Conservation (phyloP, 2,113 vertebrate species). For the Artemisiospiza belli region DNA sequence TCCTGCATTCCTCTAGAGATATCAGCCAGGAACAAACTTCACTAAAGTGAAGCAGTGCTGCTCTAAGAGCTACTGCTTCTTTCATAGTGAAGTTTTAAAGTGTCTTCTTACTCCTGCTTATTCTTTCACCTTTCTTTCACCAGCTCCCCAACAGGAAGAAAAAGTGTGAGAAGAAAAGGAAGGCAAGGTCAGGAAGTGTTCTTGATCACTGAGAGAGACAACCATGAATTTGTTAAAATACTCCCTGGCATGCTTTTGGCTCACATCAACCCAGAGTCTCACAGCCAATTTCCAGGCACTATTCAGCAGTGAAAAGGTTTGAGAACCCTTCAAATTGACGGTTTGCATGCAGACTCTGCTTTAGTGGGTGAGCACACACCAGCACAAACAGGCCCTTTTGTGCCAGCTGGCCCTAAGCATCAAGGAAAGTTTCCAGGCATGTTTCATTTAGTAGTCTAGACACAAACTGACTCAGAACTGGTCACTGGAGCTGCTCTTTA, state of each 20-base stretch:
- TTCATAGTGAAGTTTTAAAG: neutral
- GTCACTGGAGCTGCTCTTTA: neutral
- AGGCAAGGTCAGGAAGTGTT: neutral
- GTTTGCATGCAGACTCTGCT: conserved; percentile 30
- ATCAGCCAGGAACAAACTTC: neutral
- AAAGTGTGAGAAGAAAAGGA: neutral
- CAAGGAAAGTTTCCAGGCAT: neutral
- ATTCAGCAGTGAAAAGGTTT: conserved; percentile 3
- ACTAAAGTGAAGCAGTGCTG: neutral
- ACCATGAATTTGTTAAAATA: conserved; percentile 26
- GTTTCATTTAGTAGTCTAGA: conserved; percentile 35
- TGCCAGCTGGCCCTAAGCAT: conserved; percentile 29
- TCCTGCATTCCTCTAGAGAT: neutral
- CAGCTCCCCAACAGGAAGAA: neutral
- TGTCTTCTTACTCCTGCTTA: neutral
- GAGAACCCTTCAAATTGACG: neutral
- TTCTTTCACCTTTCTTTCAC: neutral
- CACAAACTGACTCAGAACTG: conserved; percentile 12
- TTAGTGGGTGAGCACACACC: neutral
- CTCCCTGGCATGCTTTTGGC: neutral
- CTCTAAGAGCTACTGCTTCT: neutral
- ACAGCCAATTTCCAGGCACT: conserved; percentile 5
- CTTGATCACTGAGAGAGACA: neutral
- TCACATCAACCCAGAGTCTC: neutral
- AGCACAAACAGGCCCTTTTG: conserved; percentile 1